phyloP scores from a whole-genome alignment of 2,797 vertebrate genomes.

The Amblyopsis hoosieri region DNA sequence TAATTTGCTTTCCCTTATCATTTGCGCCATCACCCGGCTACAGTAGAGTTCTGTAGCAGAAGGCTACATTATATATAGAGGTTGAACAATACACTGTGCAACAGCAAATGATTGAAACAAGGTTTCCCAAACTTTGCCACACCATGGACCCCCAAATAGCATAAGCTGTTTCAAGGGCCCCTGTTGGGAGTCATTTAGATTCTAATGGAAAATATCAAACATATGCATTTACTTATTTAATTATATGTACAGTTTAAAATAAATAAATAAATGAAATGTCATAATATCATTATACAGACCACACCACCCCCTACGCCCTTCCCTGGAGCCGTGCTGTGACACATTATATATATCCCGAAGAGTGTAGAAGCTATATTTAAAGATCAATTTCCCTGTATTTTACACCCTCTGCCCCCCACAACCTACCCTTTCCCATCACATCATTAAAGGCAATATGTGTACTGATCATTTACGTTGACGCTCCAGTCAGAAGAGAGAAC shows the following conservation, averaged over 20 bases:
- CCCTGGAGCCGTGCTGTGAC: slow-evolving; percentile 58
- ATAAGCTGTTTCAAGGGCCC: no score
- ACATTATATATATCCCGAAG: slow-evolving; percentile 68
- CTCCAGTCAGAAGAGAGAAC: slow-evolving; percentile 43
- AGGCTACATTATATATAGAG: no score
- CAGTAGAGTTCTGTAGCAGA: no score
- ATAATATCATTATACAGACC: slow-evolving; percentile 57
- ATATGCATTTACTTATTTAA: no score
- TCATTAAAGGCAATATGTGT: slow-evolving; percentile 59
- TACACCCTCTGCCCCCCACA: slow-evolving; percentile 1
- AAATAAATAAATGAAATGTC: slow-evolving; percentile 68
- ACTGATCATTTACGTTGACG: slow-evolving; percentile 55
- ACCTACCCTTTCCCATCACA: slow-evolving; percentile 24
- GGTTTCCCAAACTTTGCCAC: no score
- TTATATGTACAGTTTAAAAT: slow-evolving; percentile 31
- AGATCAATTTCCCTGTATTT: slow-evolving; percentile 53
- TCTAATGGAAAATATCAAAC: no score
- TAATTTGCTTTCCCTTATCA: no score
- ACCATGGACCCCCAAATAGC: no score
- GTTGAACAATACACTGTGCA: no score
- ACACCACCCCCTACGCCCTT: slow-evolving; percentile 5
- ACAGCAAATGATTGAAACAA: no score
- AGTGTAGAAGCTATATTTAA: slow-evolving; percentile 67
- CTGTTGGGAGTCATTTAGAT: no score
- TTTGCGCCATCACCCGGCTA: no score